These are phyloP conservation scores for Paedocypris sp. DNA, from an alignment of 2,113 vertebrate genomes.

Conservation along the genomic window DNA sequence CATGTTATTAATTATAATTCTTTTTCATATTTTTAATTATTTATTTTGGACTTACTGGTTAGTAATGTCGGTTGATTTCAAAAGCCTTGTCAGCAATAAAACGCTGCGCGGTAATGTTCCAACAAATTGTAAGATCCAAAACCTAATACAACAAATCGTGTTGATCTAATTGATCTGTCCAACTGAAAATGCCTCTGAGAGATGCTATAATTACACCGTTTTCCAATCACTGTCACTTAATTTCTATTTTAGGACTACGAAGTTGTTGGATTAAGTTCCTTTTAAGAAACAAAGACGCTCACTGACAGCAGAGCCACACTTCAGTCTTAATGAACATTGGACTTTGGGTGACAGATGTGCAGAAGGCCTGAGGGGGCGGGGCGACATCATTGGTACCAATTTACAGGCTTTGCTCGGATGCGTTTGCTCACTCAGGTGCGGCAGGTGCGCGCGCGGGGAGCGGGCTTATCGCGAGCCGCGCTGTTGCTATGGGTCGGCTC, in stretches of 20 bases:
- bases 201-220: neutral
- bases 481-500: conserved; percentile 34
- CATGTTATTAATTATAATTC: too few species aligned
- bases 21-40: too few species aligned
- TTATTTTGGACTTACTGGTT: too few species aligned
- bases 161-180: neutral
- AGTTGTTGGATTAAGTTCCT: neutral
- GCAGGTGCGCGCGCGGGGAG: conserved; percentile 11
- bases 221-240: neutral
- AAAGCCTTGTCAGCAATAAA: neutral
- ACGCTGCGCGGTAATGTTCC: neutral
- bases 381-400: neutral
- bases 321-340: neutral
- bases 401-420: conserved; percentile 16
- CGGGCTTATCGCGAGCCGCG: conserved; percentile 10
- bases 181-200: neutral
- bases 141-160: neutral
- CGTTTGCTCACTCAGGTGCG: conserved; percentile 15
- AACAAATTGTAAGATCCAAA: neutral
- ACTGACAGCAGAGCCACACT: neutral
- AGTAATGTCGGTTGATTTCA: too few species aligned
- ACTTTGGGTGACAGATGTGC: conserved; percentile 11
- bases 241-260: neutral
- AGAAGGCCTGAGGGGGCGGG: neutral
- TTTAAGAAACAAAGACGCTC: neutral